phyloP scores from a whole-genome alignment of 2,797 vertebrate species.

The Pseudopleuronectes americanus region DNA sequence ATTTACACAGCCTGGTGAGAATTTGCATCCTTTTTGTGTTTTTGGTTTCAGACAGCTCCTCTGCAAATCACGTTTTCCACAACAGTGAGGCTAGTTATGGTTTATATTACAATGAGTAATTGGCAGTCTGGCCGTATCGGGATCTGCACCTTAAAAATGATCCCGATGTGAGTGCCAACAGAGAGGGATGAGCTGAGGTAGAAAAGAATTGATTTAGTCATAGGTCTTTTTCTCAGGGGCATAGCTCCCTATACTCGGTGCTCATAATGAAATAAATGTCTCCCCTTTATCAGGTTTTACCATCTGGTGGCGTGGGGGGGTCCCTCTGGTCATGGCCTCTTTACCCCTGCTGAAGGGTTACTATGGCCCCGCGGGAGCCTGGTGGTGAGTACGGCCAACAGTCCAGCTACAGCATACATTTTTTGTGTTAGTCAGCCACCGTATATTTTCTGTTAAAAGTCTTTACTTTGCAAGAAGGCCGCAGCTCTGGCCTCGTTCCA shows the following conservation, averaged over 20 bases:
- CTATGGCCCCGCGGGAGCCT: constrained; percentile 85
- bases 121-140: constrained; percentile 55
- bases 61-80: constrained; percentile 49
- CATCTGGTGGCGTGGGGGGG: constrained; percentile 83
- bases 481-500: constrained; percentile 50
- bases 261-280: constrained; percentile 56
- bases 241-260: constrained; percentile 20
- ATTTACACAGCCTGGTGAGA: constrained; percentile 4
- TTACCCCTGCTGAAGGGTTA: constrained; percentile 82
- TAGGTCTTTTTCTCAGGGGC: constrained; percentile 22
- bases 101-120: constrained; percentile 63
- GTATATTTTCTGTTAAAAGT: constrained; percentile 43
- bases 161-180: constrained; percentile 46
- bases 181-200: constrained; percentile 44
- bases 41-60: constrained; percentile 42
- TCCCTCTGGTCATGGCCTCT: constrained; percentile 81
- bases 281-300: constrained; percentile 76
- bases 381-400: constrained; percentile 73
- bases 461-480: constrained; percentile 37
- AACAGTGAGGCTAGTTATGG: constrained; percentile 58
- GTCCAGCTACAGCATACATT: constrained; percentile 4
- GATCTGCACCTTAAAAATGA: constrained; percentile 67
- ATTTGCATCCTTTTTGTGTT: constrained; percentile 29
- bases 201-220: constrained; percentile 52
- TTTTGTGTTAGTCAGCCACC: constrained; percentile 25